Percentiles rank a stretch among this genome's conserved stretches.
Evolutionary conservation across 2,888 invertebrate species (phyloP).

Genomic region (Cybosia mesomella): DNA sequence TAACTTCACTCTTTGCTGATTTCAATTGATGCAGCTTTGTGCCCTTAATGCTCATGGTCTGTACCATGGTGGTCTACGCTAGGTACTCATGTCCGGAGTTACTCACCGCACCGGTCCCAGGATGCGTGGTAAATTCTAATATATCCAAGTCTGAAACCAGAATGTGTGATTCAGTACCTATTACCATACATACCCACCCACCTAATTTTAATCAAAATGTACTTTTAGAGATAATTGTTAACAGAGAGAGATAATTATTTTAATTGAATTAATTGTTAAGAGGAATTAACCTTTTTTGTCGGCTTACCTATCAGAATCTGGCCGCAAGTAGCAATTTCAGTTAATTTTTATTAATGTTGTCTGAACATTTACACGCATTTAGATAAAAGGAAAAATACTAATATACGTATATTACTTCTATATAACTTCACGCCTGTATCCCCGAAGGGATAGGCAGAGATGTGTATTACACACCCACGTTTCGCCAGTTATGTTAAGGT

Average conservation of each 20-base stretch:
- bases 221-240: background rate
- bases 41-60: background rate
- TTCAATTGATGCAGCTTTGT: background rate
- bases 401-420: no score
- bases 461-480: no score
- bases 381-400: background rate
- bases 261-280: no score
- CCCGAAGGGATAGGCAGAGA: no score
- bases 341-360: no score
- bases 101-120: background rate
- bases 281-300: background rate
- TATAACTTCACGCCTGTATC: no score
- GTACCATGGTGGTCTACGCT: background rate
- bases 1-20: background rate
- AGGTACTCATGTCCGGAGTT: background rate
- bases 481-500: no score
- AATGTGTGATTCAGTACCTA: background rate
- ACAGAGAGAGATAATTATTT: no score
- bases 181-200: background rate
- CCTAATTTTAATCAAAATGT: background rate
- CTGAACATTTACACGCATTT: background rate
- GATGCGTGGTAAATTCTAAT: background rate
- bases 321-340: background rate
- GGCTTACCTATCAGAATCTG: background rate
- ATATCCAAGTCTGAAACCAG: background rate